A percentile compares a stretch with the other conserved stretches of the same genome.
phyloP scores from a whole-genome alignment of 2,888 invertebrate genomes.

The Rhodophaea formosa region DNA sequence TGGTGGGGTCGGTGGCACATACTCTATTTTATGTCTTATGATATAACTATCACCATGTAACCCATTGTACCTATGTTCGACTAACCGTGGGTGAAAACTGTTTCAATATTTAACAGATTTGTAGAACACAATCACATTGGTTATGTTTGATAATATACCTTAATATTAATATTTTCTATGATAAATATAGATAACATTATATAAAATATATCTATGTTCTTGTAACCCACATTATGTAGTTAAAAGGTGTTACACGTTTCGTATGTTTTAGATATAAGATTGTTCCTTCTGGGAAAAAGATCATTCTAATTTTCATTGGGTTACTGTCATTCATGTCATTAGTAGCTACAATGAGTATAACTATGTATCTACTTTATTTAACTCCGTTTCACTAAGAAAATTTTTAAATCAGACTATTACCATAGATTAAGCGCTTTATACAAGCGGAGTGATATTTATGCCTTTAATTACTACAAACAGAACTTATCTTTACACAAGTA shows the following conservation, averaged over 20 bases:
- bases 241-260: background rate
- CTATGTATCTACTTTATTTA: too few relatives aligned
- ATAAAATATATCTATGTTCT: background rate
- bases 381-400: too few relatives aligned
- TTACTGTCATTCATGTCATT: too few relatives aligned
- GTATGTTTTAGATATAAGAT: too few relatives aligned
- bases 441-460: too few relatives aligned
- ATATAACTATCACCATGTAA: slow-evolving; percentile 10
- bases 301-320: too few relatives aligned
- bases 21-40: slow-evolving; percentile 17
- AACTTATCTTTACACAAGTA: too few relatives aligned
- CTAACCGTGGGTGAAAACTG: slow-evolving; percentile 9
- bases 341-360: too few relatives aligned
- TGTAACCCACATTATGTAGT: background rate
- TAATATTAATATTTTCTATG: slow-evolving; percentile 1
- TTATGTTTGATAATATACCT: background rate
- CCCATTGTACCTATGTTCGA: slow-evolving; percentile 9
- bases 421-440: too few relatives aligned
- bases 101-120: background rate
- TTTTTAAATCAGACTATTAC: too few relatives aligned
- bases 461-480: too few relatives aligned
- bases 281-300: too few relatives aligned
- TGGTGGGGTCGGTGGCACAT: slow-evolving; percentile 40
- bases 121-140: background rate
- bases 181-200: background rate